These are phyloP conservation scores for Catonia carolina DNA, from an alignment of 2,888 invertebrate genomes.

Conservation along the genomic window DNA sequence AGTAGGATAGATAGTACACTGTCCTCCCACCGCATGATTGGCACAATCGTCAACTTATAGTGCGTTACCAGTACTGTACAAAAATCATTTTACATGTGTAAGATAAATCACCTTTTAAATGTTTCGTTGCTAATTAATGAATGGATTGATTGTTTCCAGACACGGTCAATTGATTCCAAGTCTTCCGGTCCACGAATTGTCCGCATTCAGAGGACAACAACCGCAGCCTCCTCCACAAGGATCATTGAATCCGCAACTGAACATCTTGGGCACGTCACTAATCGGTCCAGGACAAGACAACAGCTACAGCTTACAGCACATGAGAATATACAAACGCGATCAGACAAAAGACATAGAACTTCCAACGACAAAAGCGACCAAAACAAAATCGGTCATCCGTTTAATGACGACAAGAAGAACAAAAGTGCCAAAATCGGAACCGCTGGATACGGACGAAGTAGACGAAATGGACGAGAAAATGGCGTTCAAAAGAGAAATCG, in stretches of 20 bases:
- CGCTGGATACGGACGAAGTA: constrained; percentile 4
- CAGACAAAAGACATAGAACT: constrained; percentile 10
- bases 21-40: too few relatives aligned
- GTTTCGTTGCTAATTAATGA: too few relatives aligned
- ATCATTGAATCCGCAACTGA: constrained; percentile 15
- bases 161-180: constrained; percentile 32
- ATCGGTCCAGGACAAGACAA: not conserved
- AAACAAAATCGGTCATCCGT: constrained; percentile 6
- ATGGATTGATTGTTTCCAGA: not conserved
- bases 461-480: constrained; percentile 5
- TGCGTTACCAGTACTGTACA: too few relatives aligned
- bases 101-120: too few relatives aligned
- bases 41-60: too few relatives aligned
- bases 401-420: not conserved
- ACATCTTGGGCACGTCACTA: not conserved
- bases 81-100: too few relatives aligned
- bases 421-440: constrained; percentile 10
- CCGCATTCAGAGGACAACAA: constrained; percentile 34
- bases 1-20: too few relatives aligned
- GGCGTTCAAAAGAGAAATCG: constrained; percentile 15
- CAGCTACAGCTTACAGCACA: constrained; percentile 19
- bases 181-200: constrained; percentile 33
- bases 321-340: constrained; percentile 31
- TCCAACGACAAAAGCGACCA: constrained; percentile 22
- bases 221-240: constrained; percentile 24